Percentiles rank a stretch among this genome's conserved stretches.
phyloP scores from a whole-genome alignment of 2,888 invertebrate genomes.

The Cyaniris semiargus region DNA sequence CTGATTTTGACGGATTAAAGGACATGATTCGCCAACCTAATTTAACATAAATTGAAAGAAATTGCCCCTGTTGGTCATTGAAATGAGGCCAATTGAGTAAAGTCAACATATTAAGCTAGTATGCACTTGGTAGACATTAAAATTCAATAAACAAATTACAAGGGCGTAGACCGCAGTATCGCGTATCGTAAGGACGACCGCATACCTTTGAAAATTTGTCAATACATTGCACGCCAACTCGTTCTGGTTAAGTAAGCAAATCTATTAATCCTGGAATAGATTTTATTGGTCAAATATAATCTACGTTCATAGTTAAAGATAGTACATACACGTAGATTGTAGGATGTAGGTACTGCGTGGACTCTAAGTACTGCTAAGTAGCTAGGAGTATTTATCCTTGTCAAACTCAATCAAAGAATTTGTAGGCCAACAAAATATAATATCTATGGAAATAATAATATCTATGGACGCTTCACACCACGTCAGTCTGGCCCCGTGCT shows the following conservation, averaged over 20 bases:
- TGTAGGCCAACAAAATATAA: not conserved
- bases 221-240: constrained; percentile 13
- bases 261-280: not conserved
- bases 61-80: not conserved
- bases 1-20: not conserved
- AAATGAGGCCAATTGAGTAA: not conserved
- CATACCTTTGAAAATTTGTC: constrained; percentile 25
- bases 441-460: no score
- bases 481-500: no score
- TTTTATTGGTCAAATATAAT: not conserved
- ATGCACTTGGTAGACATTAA: not conserved
- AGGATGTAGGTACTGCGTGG: not conserved
- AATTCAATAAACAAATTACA: not conserved
- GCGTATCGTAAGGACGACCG: constrained; percentile 19
- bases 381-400: no score
- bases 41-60: not conserved
- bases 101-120: not conserved
- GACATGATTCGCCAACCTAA: not conserved
- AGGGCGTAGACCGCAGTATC: not conserved
- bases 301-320: not conserved
- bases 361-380: not conserved
- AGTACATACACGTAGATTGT: no score
- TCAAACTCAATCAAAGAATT: not conserved
- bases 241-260: constrained; percentile 1
- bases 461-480: no score